phyloP scores from a whole-genome alignment of 2,888 invertebrate species.

The Cheilosia impressa region DNA sequence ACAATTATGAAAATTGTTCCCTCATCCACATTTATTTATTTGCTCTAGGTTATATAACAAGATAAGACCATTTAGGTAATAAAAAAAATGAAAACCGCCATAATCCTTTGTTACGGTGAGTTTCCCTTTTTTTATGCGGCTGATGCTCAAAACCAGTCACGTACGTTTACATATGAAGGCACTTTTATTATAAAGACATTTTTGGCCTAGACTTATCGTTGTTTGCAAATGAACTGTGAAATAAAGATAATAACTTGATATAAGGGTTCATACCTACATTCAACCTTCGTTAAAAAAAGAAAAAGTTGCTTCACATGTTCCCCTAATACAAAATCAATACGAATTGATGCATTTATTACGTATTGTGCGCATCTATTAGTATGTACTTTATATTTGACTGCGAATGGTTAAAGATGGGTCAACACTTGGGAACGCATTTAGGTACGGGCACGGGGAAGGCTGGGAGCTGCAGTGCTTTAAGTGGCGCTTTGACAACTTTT shows the following conservation, averaged over 20 bases:
- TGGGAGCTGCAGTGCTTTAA: too few species aligned
- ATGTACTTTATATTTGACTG: not conserved
- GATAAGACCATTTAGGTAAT: not conserved
- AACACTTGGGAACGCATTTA: too few species aligned
- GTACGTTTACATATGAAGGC: constrained; percentile 40
- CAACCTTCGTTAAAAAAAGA: constrained; percentile 12
- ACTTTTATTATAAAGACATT: constrained; percentile 44
- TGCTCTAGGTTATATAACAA: not conserved
- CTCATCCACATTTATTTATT: not conserved
- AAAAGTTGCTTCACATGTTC: not conserved
- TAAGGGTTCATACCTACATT: constrained; percentile 8
- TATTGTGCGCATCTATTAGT: not conserved
- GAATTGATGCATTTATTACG: not conserved
- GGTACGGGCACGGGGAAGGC: too few species aligned
- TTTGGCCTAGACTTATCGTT: constrained; percentile 32
- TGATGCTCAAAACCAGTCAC: constrained; percentile 31
- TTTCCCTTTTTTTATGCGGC: constrained; percentile 9
- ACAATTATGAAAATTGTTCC: not conserved
- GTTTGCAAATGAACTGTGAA: constrained; percentile 49
- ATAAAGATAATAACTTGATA: constrained; percentile 44
- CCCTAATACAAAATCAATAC: constrained; percentile 22
- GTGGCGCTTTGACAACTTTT: too few species aligned
- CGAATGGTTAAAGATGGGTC: too few species aligned
- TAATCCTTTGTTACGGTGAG: constrained; percentile 7
- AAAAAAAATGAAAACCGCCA: not conserved